phyloP scores from a whole-genome alignment of 2,888 invertebrate species.

The Amaurobius ferox region DNA sequence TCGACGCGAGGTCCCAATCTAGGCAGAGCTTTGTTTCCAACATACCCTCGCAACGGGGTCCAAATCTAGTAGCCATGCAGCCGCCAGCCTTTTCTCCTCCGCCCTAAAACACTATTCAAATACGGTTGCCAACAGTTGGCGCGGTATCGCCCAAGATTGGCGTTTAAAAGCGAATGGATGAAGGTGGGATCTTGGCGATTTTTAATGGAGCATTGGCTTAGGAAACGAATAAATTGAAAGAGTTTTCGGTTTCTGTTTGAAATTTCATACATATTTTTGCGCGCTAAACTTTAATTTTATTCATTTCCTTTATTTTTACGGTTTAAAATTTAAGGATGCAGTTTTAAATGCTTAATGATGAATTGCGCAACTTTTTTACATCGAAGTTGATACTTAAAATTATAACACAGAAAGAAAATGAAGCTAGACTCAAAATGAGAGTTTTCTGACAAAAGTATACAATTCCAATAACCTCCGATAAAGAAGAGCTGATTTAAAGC shows the following conservation, averaged over 20 bases:
- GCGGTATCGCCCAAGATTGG: conserved; percentile 20
- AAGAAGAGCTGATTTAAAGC: no score
- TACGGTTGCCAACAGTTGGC: conserved; percentile 42
- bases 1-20: conserved; percentile 64
- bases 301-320: no score
- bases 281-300: conserved; percentile 7
- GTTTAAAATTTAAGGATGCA: neutral
- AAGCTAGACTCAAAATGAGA: no score
- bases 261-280: conserved; percentile 25
- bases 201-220: conserved; percentile 40
- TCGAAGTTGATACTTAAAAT: no score
- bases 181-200: conserved; percentile 19
- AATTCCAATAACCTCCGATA: no score
- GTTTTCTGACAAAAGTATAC: no score
- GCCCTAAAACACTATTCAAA: conserved; percentile 33
- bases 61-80: conserved; percentile 64
- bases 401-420: no score
- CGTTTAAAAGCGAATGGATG: neutral
- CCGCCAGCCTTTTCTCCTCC: conserved; percentile 58
- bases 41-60: conserved; percentile 65
- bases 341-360: no score
- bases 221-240: conserved; percentile 8
- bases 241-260: conserved; percentile 23
- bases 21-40: conserved; percentile 64
- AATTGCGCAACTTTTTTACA: no score